Conservation (phyloP, 2,113 vertebrate species). For the Hippolais icterina region DNA sequence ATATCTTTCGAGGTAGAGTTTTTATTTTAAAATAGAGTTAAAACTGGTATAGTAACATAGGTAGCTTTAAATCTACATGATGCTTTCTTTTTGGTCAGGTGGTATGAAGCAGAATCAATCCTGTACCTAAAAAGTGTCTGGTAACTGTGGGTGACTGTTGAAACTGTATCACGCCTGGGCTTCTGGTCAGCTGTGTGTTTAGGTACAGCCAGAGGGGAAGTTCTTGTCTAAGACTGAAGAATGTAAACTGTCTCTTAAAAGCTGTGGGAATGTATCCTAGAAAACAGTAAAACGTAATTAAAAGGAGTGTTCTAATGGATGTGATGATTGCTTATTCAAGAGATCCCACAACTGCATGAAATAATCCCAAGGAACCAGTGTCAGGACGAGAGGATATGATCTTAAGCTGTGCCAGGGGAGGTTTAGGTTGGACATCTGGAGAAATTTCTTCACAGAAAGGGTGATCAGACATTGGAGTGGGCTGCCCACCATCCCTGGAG, state of each 20-base stretch:
- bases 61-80: not conserved
- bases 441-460: not conserved
- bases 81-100: not conserved
- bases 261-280: not conserved
- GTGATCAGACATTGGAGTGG: rapidly evolving
- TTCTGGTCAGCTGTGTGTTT: not conserved
- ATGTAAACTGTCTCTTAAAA: not conserved
- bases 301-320: not conserved
- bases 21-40: not conserved
- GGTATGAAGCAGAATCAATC: not conserved
- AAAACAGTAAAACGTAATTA: not conserved
- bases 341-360: not conserved
- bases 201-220: not conserved
- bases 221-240: not conserved
- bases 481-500: not conserved
- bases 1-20: not conserved
- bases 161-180: not conserved
- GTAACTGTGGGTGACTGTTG: not conserved
- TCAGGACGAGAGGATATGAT: not conserved
- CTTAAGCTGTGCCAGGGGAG: too few relatives aligned
- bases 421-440: not conserved
- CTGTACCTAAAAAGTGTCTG: not conserved
- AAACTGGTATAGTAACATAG: not conserved
- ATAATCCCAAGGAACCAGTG: not conserved
- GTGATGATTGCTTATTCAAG: not conserved